Evolutionary conservation across 1,140 invertebrate genomes (phyloP), one percentile per base, ranked within the genome.

Genomic region (Globodera ellingtonae): DNA sequence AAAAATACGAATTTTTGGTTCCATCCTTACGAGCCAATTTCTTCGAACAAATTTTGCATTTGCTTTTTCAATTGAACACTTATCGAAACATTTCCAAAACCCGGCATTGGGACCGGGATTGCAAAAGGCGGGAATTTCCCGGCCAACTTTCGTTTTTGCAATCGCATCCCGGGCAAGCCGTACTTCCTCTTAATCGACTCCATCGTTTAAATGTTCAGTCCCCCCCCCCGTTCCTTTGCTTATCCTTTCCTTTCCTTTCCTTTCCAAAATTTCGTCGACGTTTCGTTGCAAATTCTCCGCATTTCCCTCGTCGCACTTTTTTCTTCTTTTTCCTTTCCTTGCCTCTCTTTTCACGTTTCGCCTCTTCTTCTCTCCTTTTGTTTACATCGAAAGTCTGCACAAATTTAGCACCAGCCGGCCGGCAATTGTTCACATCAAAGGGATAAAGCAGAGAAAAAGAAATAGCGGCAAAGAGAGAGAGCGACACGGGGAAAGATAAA

Each of bases 391-490:
- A 73, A 48, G 59, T 50, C 50, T 56, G 50, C 48, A 47, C 59
- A 48, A 56, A 56, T 73, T 52, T 72, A 72, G 35, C 65, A 62
- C 46, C 65, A 56, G 48, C 65, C 62, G 9, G 48, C 65, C 62
- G 9, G 46, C 35, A 74, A 74, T 35, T 18, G 35, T 74, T 74
- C 35, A 46, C 62, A 74, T 74, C 35, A 74, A 74, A 74, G 35
- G 35, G 46, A 50, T 24, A 74, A n/a, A 74, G 44, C 35, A 77
- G 56, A 50, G 56, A 77, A 77, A 73, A 77, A 66, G 47, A 48
- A 21, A 77, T 50, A 66, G 5, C 15, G n/a, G 3, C 9, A 9
- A 13, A 35, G 24, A 62, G 3, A 62, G 50, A 35, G 35, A 35
- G 35, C 1, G 35, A 35, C 35, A 35, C 1, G 35, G 35, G 35